Percentiles rank a stretch among this genome's conserved stretches.
Conservation (phyloP, 2,113 vertebrate genomes). For the Gnathonemus longibarbis region DNA sequence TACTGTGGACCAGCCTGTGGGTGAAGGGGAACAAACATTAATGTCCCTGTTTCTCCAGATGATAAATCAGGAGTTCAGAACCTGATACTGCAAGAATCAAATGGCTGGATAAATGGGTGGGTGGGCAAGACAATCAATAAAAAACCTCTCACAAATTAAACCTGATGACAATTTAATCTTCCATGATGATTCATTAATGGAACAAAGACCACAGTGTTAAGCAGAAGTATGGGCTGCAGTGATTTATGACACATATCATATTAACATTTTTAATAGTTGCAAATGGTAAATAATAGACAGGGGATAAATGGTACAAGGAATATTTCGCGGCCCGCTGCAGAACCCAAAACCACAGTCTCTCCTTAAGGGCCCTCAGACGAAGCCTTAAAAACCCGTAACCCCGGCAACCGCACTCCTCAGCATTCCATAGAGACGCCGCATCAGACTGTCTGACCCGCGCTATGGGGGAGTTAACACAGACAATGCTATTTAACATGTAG, state of each 20-base stretch:
- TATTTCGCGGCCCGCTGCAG: neutral
- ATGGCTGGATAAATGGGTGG: neutral
- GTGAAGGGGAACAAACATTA: neutral
- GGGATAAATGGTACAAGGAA: neutral
- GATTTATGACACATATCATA: neutral
- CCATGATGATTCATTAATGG: neutral
- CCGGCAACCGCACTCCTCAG: neutral
- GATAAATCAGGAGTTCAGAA: neutral
- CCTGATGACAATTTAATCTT: neutral
- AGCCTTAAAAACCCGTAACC: neutral
- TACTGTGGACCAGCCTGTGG: slow-evolving; percentile 55
- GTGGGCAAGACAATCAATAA: neutral
- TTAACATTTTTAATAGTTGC: neutral
- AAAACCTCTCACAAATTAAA: neutral
- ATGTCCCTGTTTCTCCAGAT: neutral
- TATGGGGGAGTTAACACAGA: neutral
- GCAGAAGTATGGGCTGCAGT: neutral
- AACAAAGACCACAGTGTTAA: neutral
- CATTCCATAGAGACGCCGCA: neutral
- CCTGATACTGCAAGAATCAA: neutral
- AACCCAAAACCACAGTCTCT: neutral
- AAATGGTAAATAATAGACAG: neutral
- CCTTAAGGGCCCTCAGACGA: neutral
- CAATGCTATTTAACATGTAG: neutral
- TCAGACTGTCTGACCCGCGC: neutral